Percentiles rank a stretch among this genome's conserved stretches.
phyloP scores from a whole-genome alignment of 2,888 invertebrate genomes.

The Nemotelus nigrinus region DNA sequence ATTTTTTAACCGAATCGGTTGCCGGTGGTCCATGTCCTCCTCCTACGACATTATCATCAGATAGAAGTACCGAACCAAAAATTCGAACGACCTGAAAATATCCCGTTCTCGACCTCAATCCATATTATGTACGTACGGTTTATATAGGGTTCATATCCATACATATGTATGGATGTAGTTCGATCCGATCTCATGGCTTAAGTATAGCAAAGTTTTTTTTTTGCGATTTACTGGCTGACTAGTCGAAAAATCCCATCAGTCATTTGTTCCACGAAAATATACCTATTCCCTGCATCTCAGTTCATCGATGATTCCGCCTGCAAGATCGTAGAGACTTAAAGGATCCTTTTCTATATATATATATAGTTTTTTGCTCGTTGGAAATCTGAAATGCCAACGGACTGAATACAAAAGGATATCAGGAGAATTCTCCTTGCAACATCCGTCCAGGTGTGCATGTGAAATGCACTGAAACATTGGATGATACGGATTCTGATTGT shows the following conservation, averaged over 20 bases:
- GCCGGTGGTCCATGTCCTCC: conserved; percentile 31
- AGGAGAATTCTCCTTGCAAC: conserved; percentile 38
- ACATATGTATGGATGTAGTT: not conserved
- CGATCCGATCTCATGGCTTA: not conserved
- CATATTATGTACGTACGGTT: not conserved
- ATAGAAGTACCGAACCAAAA: conserved; percentile 5
- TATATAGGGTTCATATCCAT: not conserved
- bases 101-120: conserved; percentile 21
- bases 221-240: conserved; percentile 25
- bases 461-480: conserved; percentile 41
- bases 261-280: conserved; percentile 29
- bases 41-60: conserved; percentile 1
- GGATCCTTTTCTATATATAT: conserved; percentile 36
- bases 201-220: not conserved
- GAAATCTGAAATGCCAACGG: conserved; percentile 30
- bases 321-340: conserved; percentile 9
- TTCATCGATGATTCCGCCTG: not conserved
- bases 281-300: not conserved
- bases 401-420: conserved; percentile 36
- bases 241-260: conserved; percentile 42
- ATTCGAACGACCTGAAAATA: conserved; percentile 8
- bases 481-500: conserved; percentile 4
- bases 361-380: no score
- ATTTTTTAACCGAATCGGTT: conserved; percentile 1
- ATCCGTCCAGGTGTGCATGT: conserved; percentile 50